Percentiles rank a stretch among this genome's conserved stretches.
phyloP scores from a whole-genome alignment of 2,888 invertebrate species.

The Plusia festucae region DNA sequence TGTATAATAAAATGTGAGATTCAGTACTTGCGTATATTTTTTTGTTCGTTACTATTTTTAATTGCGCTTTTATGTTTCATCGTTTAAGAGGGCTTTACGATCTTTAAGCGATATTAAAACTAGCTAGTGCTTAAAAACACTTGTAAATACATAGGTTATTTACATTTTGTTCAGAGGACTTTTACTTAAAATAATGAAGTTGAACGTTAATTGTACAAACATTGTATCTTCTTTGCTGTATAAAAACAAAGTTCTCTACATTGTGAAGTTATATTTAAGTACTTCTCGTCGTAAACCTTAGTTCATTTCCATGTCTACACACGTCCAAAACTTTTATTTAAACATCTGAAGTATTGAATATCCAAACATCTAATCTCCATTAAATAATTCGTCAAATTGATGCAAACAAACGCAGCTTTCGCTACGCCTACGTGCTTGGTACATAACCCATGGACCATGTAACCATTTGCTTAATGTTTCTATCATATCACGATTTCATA shows the following conservation, averaged over 20 bases:
- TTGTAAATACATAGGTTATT: no score
- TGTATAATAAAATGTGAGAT: not conserved
- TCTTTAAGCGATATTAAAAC: no score
- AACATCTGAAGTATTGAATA: conserved; percentile 10
- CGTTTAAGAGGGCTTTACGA: no score
- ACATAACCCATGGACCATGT: conserved; percentile 59
- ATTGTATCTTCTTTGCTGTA: no score
- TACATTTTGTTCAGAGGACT: no score
- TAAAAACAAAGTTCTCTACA: no score
- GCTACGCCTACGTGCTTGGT: conserved; percentile 45
- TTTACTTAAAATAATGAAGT: no score
- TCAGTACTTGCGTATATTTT: not conserved
- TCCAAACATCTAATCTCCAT: conserved; percentile 48
- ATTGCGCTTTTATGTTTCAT: no score
- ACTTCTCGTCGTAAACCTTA: not conserved
- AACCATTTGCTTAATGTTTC: conserved; percentile 66
- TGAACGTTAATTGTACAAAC: no score
- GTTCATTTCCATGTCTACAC: not conserved
- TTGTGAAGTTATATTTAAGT: no score
- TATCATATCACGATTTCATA: conserved; percentile 66
- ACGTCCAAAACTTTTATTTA: not conserved
- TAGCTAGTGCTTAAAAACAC: no score
- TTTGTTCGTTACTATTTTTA: no score
- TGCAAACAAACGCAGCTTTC: conserved; percentile 52
- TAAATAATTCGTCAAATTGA: conserved; percentile 51